Base-by-base conservation (phyloP, 2,888 invertebrate species). In the Watsonalla cultraria region DNA sequence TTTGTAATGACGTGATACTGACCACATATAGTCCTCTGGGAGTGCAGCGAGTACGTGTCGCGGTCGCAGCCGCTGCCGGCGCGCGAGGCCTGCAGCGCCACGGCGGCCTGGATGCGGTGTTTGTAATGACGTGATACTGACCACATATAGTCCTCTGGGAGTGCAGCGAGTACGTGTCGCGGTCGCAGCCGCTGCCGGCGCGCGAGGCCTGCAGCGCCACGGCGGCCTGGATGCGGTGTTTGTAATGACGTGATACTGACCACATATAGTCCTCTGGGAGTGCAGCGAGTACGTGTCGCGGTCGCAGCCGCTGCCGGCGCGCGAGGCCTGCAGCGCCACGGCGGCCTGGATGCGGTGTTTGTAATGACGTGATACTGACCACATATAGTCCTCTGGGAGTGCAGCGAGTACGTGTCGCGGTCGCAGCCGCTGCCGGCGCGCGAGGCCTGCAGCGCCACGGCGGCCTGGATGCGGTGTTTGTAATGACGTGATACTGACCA, bases 351-450 rank as follows among this genome's bases (percentile, higher is more conserved):
- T 88, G 83, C 90, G 76, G 78, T n/a, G n/a, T n/a, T n/a, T n/a
- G n/a, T n/a, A n/a, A n/a, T n/a, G n/a, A n/a, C n/a, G n/a, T n/a
- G n/a, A n/a, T n/a, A n/a, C n/a, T n/a, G n/a, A n/a, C n/a, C n/a
- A n/a, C n/a, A n/a, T n/a, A n/a, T n/a, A n/a, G n/a, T 95, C 58
- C 96, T 90, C 82, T 97, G 97, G 15, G 96, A 95, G 69, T 95
- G 94, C 51, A 97, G 94, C 45, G 96, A 95, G 83, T 97, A 97
- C 0, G 97, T 97, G 79, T 99, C 99, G 5, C 98, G 92, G 82
- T 99, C 99, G 90, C 99, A 99, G 53, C 84, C 98, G 80, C 97
- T 97, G 62, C 98, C 98, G 60, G 98, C 98, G 80, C 98, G 97
- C 54, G 95, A 94, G 11, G 96, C 96, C 55, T 93, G 93, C 63